Conservation (phyloP, 64 coral and sea anemone genomes). For the Trachythela sp. region DNA sequence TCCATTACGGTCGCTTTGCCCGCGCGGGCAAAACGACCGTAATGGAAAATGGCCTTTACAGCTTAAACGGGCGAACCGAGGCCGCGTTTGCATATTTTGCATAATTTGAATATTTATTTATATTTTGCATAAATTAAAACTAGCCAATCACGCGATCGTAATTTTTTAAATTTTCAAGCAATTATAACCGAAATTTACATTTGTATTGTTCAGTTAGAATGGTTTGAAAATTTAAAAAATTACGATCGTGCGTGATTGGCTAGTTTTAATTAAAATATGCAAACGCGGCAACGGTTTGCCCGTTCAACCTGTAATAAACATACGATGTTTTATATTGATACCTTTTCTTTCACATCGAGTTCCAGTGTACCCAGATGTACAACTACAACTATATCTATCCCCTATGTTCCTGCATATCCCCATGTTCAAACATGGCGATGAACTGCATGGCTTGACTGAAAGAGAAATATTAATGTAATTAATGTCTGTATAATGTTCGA, state of each 20-base stretch:
- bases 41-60: no score
- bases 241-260: no score
- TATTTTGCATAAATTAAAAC: no score
- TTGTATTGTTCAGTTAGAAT: not conserved
- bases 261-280: no score
- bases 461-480: not conserved
- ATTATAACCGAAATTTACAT: no score
- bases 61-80: no score
- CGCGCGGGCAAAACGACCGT: no score
- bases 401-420: not conserved
- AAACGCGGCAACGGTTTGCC: not conserved
- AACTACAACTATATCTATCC: not conserved
- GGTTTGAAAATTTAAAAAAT: not conserved
- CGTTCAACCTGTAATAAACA: not conserved
- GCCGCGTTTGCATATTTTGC: not conserved
- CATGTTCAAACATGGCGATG: not conserved
- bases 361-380: not conserved
- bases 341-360: conserved; percentile 1
- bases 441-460: not conserved
- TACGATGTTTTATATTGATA: not conserved
- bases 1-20: no score
- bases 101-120: not conserved
- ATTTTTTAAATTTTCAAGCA: no score
- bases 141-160: no score
- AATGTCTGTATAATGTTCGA: no score